Base-by-base conservation (phyloP, 2,113 vertebrate species). In the Austrofundulus limnaeus region DNA sequence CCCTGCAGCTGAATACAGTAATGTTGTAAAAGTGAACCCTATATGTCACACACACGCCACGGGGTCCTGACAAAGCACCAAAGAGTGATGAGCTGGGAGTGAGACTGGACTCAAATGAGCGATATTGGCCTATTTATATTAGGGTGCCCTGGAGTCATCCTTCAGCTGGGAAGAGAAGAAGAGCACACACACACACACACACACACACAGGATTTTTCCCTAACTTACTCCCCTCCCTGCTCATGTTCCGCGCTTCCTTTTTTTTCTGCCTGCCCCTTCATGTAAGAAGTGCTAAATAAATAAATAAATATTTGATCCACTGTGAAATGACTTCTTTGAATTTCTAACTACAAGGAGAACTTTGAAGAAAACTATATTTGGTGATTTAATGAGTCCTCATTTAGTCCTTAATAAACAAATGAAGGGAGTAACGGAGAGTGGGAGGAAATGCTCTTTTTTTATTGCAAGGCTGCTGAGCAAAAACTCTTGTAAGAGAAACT, bases 311-410 rank as follows among this genome's bases (percentile, higher is more conserved):
- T 78, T 74, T 73, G 47, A 82, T 80, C 57, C 31, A 68, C 60
- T 78, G 74, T 78, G 54, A 82, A 78, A 75, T 50, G 14, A 31
- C 58, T 72, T 75, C 45, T 52, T 54, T 78, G 73, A 78, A 80
- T 69, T 67, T 59, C 54, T 62, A 78, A 66, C 41, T 75, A 17
- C 17, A 42, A 37, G 43, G 28, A 56, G 28, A 81, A 78, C 66
- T 83, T 81, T 68, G 73, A 74, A 64, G 49, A 39, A 12, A 73
- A 64, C 77, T 77, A 68, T 81, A 68, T 82, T 77, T 78, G 63
- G 71, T 60, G 24, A 55, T 60, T 72, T 82, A 84, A 86, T 82
- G 74, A 85, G 72, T 71, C 62, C 58, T 68, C 75, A 79, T 75
- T 81, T 67, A 79, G 73, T 78, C 54, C 55, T 76, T 77, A 63